These are phyloP conservation scores for Callyntrura sp. DNA, from an alignment of 2,888 invertebrate species.

Conservation along the genomic window DNA sequence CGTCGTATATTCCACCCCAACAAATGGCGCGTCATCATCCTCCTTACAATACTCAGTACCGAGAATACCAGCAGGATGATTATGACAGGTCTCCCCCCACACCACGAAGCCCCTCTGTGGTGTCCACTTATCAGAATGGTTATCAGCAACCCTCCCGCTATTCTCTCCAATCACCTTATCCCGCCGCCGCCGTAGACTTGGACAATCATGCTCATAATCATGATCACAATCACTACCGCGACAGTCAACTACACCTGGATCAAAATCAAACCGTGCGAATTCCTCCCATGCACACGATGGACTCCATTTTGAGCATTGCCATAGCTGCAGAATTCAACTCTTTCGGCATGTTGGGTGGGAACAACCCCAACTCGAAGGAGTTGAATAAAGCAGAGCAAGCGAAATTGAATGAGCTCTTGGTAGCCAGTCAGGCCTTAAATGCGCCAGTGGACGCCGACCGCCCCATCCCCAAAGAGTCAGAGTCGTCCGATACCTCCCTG, in stretches of 20 bases:
- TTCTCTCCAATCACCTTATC: background rate
- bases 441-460: constrained; percentile 93
- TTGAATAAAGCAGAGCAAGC: constrained; percentile 93
- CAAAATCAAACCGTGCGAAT: constrained; percentile 1
- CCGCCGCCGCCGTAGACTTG: background rate
- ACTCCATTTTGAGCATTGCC: constrained; percentile 93
- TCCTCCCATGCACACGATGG: constrained; percentile 87
- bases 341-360: constrained; percentile 88
- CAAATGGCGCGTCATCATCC: background rate
- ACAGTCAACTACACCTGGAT: background rate
- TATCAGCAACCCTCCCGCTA: background rate
- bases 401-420: constrained; percentile 93
- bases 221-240: background rate
- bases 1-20: background rate
- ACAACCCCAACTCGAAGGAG: constrained; percentile 85
- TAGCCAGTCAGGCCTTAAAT: constrained; percentile 94
- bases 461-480: constrained; percentile 80
- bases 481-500: constrained; percentile 86
- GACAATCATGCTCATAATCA: background rate
- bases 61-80: background rate
- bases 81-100: background rate
- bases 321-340: constrained; percentile 94
- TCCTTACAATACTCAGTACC: background rate
- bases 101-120: background rate
- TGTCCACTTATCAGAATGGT: background rate